Conservation (phyloP, 2,797 vertebrate species). For the Heteromormyrus szaboi region DNA sequence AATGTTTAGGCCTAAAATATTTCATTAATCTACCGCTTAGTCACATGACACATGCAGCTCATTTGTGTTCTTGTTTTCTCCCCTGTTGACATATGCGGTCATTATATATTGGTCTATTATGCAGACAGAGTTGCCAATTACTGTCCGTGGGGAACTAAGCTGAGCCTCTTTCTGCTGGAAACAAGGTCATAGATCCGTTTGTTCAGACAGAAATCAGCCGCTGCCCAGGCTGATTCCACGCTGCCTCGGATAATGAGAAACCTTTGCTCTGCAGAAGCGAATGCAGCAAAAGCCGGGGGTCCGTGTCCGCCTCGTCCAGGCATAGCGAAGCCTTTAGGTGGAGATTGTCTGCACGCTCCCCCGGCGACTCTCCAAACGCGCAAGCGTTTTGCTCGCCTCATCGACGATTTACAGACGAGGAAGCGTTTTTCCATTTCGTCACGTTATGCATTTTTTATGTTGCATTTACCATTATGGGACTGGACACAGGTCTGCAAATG, state of each 20-base stretch:
- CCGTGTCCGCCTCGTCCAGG: not conserved
- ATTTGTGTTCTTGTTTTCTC: not conserved
- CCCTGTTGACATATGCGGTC: not conserved
- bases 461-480: not conserved
- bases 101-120: not conserved
- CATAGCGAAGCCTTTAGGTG: not conserved
- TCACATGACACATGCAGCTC: not conserved
- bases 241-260: not conserved
- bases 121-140: not conserved
- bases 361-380: not conserved
- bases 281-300: not conserved
- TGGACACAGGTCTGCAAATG: not conserved
- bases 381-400: not conserved
- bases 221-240: not conserved
- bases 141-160: not conserved
- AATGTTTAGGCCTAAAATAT: not conserved
- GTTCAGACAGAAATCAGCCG: not conserved
- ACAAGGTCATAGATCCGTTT: constrained; percentile 5
- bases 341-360: not conserved
- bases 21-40: not conserved
- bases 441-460: not conserved
- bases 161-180: not conserved
- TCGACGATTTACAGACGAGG: not conserved
- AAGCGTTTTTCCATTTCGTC: not conserved
- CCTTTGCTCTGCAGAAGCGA: not conserved